A percentile compares a stretch with the other conserved stretches of the same genome.
Conservation (phyloP, 2,797 vertebrate species). For the Thamnophis elegans region DNA sequence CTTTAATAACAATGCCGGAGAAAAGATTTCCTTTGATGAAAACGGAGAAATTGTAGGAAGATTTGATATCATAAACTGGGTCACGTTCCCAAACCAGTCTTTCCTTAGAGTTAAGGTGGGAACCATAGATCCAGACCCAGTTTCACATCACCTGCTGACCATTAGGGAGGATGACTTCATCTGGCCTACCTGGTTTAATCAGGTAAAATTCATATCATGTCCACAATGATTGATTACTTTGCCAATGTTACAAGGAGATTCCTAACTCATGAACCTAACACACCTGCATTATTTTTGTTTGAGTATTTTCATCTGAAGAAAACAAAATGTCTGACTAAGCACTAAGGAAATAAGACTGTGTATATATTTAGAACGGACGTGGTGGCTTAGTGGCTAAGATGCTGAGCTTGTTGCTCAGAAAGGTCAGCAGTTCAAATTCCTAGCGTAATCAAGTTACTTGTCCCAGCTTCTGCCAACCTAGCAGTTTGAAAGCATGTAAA, state of each 20-base stretch:
- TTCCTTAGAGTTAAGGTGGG: background rate
- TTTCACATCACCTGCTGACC: background rate
- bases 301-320: background rate
- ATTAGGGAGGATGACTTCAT: background rate
- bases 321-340: background rate
- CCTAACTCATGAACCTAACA: background rate
- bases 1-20: too few relatives aligned
- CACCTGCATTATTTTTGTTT: background rate
- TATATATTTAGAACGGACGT: background rate
- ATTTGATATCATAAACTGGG: background rate
- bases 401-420: too few relatives aligned
- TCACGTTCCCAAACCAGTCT: too few relatives aligned
- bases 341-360: background rate
- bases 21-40: too few relatives aligned
- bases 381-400: too few relatives aligned
- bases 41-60: too few relatives aligned
- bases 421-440: too few relatives aligned
- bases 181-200: background rate
- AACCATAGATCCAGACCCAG: background rate
- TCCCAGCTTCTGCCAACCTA: too few relatives aligned
- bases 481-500: too few relatives aligned
- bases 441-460: too few relatives aligned
- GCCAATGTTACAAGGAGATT: background rate
- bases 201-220: background rate
- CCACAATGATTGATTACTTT: background rate